A percentile compares a stretch with the other conserved stretches of the same genome.
These are phyloP conservation scores for Nannobrachium achirus DNA, from an alignment of 2,113 vertebrate species.

Conservation along the genomic window DNA sequence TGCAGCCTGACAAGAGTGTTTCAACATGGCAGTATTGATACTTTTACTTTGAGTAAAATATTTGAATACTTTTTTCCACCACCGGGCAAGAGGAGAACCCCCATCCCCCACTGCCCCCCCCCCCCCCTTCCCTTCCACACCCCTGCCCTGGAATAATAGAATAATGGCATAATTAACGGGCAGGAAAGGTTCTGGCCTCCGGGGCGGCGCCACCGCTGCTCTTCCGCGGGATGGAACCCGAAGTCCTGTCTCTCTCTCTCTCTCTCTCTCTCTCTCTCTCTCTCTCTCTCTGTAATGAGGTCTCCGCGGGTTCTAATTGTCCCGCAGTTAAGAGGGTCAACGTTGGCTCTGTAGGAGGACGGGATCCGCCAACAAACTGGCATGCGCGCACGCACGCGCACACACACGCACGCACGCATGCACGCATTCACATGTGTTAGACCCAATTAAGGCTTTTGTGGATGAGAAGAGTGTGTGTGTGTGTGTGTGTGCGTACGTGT, in stretches of 20 bases:
- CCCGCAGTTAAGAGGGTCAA: conserved; percentile 62
- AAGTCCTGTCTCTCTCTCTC: conserved; percentile 49
- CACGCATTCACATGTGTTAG: conserved; percentile 6
- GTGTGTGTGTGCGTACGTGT: neutral
- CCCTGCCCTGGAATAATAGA: conserved; percentile 69
- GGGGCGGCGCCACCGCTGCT: conserved; percentile 53
- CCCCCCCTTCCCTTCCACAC: conserved; percentile 45
- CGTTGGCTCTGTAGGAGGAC: conserved; percentile 32
- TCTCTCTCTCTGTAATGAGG: conserved; percentile 74
- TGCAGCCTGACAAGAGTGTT: too few relatives aligned
- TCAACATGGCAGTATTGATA: too few relatives aligned
- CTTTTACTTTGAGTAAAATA: too few relatives aligned
- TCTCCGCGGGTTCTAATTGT: conserved; percentile 77
- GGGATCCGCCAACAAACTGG: conserved; percentile 13
- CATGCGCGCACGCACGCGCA: neutral
- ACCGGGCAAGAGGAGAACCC: too few relatives aligned
- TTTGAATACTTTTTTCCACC: too few relatives aligned
- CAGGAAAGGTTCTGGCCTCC: conserved; percentile 62
- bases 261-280: too few relatives aligned
- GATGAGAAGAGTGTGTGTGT: neutral
- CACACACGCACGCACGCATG: neutral
- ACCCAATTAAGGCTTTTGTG: conserved; percentile 31
- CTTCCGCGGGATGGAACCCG: conserved; percentile 50
- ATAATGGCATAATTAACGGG: conserved; percentile 79
- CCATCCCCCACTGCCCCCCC: too few relatives aligned